Evolutionary conservation across 1,140 invertebrate species (phyloP).

Genomic region (Marisa cornuarietis): DNA sequence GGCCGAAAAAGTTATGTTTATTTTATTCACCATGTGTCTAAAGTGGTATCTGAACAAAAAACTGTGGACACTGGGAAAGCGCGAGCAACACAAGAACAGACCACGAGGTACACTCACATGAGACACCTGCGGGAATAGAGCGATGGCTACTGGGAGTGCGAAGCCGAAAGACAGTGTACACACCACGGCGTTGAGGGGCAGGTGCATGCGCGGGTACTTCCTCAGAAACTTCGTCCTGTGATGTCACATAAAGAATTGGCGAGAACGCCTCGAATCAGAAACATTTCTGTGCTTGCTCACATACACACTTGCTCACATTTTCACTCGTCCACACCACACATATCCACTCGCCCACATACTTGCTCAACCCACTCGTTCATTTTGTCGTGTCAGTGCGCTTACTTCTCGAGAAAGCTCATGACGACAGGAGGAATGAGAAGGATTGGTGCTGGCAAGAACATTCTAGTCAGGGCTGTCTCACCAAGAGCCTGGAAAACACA

Average conservation of each 20-base stretch:
- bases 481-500: slow-evolving; percentile 55
- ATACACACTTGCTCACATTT: neutral
- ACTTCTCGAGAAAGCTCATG: slow-evolving; percentile 66
- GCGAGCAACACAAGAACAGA: neutral
- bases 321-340: neutral
- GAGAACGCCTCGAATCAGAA: neutral
- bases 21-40: no score
- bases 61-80: neutral
- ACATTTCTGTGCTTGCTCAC: neutral
- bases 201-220: slow-evolving; percentile 54
- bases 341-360: neutral
- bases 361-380: neutral
- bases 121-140: slow-evolving; percentile 66
- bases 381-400: slow-evolving; percentile 24
- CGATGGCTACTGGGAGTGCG: slow-evolving; percentile 65
- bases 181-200: slow-evolving; percentile 64
- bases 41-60: no score
- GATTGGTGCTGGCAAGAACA: slow-evolving; percentile 65
- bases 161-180: slow-evolving; percentile 62
- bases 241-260: neutral
- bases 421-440: slow-evolving; percentile 64
- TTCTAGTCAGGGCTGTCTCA: slow-evolving; percentile 64
- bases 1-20: no score
- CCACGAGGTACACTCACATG: slow-evolving; percentile 49
- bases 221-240: neutral